phyloP scores from a whole-genome alignment of 1,140 invertebrate genomes.

The Pissodes strobi region DNA sequence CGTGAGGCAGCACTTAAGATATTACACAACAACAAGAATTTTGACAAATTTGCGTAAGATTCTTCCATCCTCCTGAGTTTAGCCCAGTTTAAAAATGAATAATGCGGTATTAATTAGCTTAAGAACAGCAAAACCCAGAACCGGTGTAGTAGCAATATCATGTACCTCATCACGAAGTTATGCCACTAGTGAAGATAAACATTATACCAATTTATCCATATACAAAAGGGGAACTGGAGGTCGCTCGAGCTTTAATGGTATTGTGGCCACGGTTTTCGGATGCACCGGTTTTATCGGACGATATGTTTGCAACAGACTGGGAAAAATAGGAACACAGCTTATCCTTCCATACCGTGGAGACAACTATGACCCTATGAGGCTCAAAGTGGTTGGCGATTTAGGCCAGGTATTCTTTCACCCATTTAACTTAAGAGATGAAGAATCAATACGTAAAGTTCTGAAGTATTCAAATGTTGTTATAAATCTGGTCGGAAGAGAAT shows the following conservation, averaged over 20 bases:
- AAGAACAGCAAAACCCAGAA: conserved; percentile 4
- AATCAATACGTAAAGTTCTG: conserved; percentile 83
- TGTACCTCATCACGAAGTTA: conserved; percentile 1
- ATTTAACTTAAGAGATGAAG: conserved; percentile 85
- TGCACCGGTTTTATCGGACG: conserved; percentile 85
- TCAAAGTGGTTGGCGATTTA: conserved; percentile 90
- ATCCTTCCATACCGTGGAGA: conserved; percentile 93
- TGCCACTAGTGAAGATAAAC: conserved; percentile 28
- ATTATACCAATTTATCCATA: conserved; percentile 63
- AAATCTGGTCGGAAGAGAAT: conserved; percentile 91
- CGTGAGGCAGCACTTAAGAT: too few relatives aligned
- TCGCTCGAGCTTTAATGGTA: conserved; percentile 93
- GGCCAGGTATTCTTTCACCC: conserved; percentile 94
- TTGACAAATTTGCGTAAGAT: too few relatives aligned
- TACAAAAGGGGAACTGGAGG: conserved; percentile 90
- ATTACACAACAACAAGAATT: too few relatives aligned
- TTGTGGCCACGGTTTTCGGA: conserved; percentile 97
- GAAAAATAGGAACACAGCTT: conserved; percentile 85
- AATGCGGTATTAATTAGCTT: conserved; percentile 10
- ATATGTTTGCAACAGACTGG: conserved; percentile 85
- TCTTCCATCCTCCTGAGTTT: too few relatives aligned
- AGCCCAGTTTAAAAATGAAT: too few relatives aligned
- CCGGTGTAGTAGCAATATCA: background rate
- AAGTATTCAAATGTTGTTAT: conserved; percentile 98
- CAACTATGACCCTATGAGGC: conserved; percentile 71